phyloP scores from a whole-genome alignment of 2,888 invertebrate species.

The Pristionchus fissidentatus region DNA sequence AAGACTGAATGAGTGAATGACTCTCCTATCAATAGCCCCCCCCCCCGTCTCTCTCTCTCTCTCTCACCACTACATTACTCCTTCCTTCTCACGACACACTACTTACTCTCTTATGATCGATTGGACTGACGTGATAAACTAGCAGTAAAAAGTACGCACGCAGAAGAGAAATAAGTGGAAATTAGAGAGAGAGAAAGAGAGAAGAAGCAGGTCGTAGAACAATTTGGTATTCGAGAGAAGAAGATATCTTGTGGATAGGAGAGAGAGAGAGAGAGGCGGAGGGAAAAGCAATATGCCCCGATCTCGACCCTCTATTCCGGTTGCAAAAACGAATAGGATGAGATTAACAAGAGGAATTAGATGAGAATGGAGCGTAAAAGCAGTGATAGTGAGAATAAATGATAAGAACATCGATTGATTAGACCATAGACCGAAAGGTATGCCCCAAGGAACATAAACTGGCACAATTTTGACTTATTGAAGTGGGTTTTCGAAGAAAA shows the following conservation, averaged over 20 bases:
- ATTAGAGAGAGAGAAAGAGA: neutral
- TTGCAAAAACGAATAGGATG: constrained; percentile 23
- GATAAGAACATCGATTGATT: neutral
- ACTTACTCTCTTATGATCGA: neutral
- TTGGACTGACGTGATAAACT: neutral
- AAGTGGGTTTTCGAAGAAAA: too few relatives aligned
- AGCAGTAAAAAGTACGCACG: neutral
- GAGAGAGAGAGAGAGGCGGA: too few relatives aligned
- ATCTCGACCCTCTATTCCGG: constrained; percentile 29
- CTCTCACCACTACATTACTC: constrained; percentile 36
- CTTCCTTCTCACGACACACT: neutral
- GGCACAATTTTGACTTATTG: neutral
- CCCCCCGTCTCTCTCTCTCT: constrained; percentile 46
- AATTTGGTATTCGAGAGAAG: neutral
- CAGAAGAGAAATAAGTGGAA: neutral
- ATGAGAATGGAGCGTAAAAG: neutral
- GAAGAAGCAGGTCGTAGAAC: neutral
- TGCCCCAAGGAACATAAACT: neutral
- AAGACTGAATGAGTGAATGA: constrained; percentile 33
- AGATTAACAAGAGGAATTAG: neutral
- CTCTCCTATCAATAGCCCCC: constrained; percentile 14
- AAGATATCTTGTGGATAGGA: too few relatives aligned
- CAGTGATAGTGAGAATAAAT: too few relatives aligned
- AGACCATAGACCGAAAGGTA: neutral
- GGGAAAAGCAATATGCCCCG: too few relatives aligned